Evolutionary conservation across 2,888 invertebrate genomes (phyloP).

Genomic region (Aspidiotus destructor): DNA sequence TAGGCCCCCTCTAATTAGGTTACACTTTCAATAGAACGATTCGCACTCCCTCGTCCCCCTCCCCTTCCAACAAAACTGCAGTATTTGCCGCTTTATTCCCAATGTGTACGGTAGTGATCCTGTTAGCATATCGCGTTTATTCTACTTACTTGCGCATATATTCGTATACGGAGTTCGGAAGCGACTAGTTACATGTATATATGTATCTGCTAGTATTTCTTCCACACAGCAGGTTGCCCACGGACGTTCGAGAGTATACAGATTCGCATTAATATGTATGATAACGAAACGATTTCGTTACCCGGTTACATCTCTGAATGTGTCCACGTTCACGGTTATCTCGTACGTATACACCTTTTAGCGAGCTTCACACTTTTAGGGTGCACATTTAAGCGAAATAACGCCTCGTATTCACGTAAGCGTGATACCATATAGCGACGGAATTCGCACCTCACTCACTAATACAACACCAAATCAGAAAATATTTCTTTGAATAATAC

Average conservation of each 20-base stretch:
- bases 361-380: background rate
- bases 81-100: constrained; percentile 30
- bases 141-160: constrained; percentile 22
- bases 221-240: constrained; percentile 1
- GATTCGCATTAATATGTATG: constrained; percentile 6
- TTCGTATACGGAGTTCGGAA: background rate
- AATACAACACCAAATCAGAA: no score
- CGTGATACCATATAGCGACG: no score
- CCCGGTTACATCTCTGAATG: background rate
- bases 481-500: no score
- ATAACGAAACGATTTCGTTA: constrained; percentile 10
- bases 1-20: constrained; percentile 29
- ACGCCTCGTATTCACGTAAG: no score
- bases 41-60: constrained; percentile 12
- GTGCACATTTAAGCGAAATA: no score
- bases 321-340: no score
- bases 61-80: constrained; percentile 26
- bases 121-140: constrained; percentile 28
- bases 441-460: no score
- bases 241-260: background rate
- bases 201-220: background rate
- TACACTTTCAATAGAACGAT: constrained; percentile 31
- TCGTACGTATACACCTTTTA: background rate
- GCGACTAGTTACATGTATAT: background rate
- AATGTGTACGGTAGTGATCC: constrained; percentile 28